These are phyloP conservation scores for Setophaga petechia DNA, from an alignment of 2,113 vertebrate species.

Conservation along the genomic window DNA sequence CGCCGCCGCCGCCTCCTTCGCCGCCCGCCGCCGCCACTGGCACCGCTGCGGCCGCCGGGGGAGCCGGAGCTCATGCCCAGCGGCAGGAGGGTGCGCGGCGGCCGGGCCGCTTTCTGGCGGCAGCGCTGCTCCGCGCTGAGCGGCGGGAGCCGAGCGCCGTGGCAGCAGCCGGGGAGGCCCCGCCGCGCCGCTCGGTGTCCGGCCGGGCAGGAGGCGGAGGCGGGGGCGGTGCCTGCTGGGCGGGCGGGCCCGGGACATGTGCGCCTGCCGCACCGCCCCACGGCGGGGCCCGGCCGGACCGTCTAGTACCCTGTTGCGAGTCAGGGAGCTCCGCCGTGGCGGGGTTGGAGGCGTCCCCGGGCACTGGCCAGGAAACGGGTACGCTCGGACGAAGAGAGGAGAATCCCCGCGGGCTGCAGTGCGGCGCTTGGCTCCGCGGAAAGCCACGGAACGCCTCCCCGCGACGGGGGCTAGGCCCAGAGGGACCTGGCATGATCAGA, in stretches of 20 bases:
- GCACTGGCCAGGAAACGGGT: accelerated
- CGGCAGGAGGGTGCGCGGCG: not conserved
- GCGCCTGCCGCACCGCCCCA: not conserved
- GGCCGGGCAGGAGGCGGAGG: not conserved
- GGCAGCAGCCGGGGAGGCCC: too few species aligned
- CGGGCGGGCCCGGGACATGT: not conserved
- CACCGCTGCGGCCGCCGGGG: not conserved
- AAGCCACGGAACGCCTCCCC: too few species aligned
- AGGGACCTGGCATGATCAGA: too few species aligned
- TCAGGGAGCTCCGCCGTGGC: accelerated
- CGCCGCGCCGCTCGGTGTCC: not conserved
- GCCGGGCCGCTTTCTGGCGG: not conserved
- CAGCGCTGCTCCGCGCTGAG: too few species aligned
- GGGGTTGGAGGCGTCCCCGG: accelerated
- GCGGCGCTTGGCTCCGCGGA: not conserved
- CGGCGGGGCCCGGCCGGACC: accelerated
- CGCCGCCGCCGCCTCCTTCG: not conserved
- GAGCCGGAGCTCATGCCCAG: not conserved
- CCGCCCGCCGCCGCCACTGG: not conserved
- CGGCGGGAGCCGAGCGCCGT: too few species aligned
- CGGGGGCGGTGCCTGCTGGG: not conserved
- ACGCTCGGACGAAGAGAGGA: not conserved
- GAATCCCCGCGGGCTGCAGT: not conserved
- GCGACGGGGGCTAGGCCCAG: not conserved
- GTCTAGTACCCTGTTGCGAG: accelerated